Evolutionary conservation across 2,113 vertebrate genomes (phyloP).

Genomic region (Etia nguti): DNA sequence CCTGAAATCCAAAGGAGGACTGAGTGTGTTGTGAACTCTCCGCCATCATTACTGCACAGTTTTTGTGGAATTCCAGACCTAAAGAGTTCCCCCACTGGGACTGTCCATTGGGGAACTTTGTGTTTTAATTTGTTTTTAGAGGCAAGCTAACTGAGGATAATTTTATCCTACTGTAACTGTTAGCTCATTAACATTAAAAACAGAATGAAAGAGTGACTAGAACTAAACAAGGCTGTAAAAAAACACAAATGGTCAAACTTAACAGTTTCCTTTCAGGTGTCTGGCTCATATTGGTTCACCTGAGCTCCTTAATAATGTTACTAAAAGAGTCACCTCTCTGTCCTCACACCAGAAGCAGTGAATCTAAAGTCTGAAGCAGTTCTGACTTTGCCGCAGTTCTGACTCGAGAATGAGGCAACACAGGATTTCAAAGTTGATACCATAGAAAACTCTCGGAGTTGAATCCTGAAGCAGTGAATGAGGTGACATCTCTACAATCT

Average conservation of each 20-base stretch:
- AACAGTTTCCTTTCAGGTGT: not conserved
- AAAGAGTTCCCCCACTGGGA: not conserved
- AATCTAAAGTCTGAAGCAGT: not conserved
- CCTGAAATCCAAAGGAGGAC: not conserved
- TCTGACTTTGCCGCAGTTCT: not conserved
- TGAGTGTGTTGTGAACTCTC: not conserved
- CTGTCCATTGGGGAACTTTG: not conserved
- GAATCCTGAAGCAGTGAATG: not conserved
- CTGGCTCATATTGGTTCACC: not conserved
- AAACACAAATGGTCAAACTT: not conserved
- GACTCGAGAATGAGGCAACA: not conserved
- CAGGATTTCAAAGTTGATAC: too few species aligned
- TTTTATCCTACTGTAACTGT: not conserved
- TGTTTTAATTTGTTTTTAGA: not conserved
- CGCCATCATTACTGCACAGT: not conserved
- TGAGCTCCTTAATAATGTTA: not conserved
- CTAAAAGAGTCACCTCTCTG: fast-evolving
- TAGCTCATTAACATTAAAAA: not conserved
- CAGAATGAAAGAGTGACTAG: fast-evolving
- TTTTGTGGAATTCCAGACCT: not conserved
- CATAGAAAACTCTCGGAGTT: not conserved
- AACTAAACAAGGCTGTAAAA: not conserved
- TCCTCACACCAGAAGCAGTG: not conserved
- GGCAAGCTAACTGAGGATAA: not conserved
- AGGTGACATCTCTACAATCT: not conserved